Evolutionary conservation across 53 echinoderm and acorn worm species (phyloP).

Genomic region (Pentamera pediparva): DNA sequence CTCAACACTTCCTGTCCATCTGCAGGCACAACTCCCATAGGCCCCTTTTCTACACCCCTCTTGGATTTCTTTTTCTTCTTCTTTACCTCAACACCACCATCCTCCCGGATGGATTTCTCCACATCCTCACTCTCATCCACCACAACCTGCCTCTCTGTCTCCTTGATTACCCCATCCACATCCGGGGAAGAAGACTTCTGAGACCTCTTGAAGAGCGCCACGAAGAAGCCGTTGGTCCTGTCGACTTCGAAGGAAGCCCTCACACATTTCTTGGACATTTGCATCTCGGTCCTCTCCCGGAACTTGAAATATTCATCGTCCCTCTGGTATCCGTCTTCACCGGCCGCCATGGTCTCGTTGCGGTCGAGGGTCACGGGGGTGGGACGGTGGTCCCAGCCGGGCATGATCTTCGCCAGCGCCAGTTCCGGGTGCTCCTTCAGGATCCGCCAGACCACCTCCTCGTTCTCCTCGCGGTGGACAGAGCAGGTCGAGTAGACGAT

Average conservation of each 20-base stretch:
- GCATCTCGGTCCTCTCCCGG: not conserved
- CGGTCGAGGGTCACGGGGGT: not conserved
- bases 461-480: conserved; percentile 65
- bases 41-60: not conserved
- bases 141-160: not conserved
- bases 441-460: conserved; percentile 62
- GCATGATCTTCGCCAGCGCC: conserved; percentile 49
- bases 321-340: not conserved
- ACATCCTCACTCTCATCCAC: not conserved
- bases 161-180: not conserved
- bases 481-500: conserved; percentile 96
- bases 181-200: not conserved
- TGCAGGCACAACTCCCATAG: too few relatives aligned
- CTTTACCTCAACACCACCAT: not conserved
- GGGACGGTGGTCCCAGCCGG: conserved; percentile 59
- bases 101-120: not conserved
- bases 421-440: conserved; percentile 44
- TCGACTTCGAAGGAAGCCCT: conserved; percentile 56
- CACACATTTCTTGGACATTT: conserved; percentile 40
- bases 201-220: conserved; percentile 54
- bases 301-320: not conserved
- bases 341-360: not conserved
- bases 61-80: conserved; percentile 7
- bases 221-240: conserved; percentile 88
- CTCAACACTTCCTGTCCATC: too few relatives aligned